Base-by-base conservation (phyloP, 2,888 invertebrate species). In the Mycalesis mineus region DNA sequence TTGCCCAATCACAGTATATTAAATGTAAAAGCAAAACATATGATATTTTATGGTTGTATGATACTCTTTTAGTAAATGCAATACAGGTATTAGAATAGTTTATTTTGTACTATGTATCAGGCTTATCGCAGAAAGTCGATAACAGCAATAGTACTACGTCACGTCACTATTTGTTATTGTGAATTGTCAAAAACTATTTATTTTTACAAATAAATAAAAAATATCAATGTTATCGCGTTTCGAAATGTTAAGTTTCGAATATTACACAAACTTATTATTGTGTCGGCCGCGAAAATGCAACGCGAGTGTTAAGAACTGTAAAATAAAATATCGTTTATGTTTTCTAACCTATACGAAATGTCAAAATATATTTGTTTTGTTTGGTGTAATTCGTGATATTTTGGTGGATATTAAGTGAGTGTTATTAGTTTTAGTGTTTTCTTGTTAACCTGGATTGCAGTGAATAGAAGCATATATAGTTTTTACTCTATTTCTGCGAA, bases 81-180 rank as follows among this genome's bases (percentile, higher is more conserved):
- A n/a, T n/a, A n/a, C n/a, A n/a, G n/a, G n/a, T n/a, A n/a, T n/a
- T n/a, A n/a, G n/a, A n/a, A n/a, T n/a, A n/a, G n/a, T n/a, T n/a
- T n/a, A n/a, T n/a, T n/a, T n/a, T n/a, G n/a, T n/a, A n/a, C n/a
- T n/a, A n/a, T n/a, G n/a, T n/a, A n/a, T 5, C 22, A 22, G 22
- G 22, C 5, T 5, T 22, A 22, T 22, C 22, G 5, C 22, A 13
- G n/a, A 44, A 48, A 17, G 33, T 15, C 47, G 47, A 48, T 48
- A 28, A 49, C 49, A 37, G 13, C 14, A 15, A 33, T 37, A 17
- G 17, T 39, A 42, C 40, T 9, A 37, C 39, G 44, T 44, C 39
- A 60, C 66, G 51, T 67, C 66, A 65, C 67, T 68, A 67, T 67
- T 68, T 70, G 68, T 68, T 68, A 60, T 68, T 67, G 58, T 64